phyloP scores from a whole-genome alignment of 2,113 vertebrate species.

The Aldabrachelys gigantea region DNA sequence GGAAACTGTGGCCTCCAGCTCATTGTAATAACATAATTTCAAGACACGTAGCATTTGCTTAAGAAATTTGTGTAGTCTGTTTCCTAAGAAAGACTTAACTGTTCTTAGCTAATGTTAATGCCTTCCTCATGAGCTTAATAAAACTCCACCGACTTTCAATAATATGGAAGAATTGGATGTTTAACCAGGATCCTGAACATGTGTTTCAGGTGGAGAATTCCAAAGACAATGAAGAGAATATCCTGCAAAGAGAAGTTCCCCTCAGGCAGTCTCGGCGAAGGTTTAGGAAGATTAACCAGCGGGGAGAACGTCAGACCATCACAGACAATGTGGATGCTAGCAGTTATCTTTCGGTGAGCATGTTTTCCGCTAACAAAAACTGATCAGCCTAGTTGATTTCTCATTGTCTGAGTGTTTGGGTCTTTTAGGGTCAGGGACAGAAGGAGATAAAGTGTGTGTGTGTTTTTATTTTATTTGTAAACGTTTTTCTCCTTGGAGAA shows the following conservation, averaged over 20 bases:
- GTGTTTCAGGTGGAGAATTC: conserved; percentile 95
- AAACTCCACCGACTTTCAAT: conserved; percentile 84
- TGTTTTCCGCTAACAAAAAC: background rate
- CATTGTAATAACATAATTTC: conserved; percentile 62
- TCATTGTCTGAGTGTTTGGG: fast-evolving
- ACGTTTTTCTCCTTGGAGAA: fast-evolving
- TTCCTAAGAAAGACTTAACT: background rate
- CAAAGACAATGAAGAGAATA: conserved; percentile 87
- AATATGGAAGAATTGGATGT: conserved; percentile 91
- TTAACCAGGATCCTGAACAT: conserved; percentile 88
- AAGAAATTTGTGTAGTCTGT: background rate
- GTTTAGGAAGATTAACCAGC: conserved; percentile 88
- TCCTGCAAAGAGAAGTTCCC: conserved; percentile 87
- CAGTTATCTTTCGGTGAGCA: conserved; percentile 84
- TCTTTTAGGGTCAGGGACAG: background rate
- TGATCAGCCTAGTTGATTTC: fast-evolving
- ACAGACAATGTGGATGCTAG: conserved; percentile 85
- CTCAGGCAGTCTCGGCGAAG: conserved; percentile 87
- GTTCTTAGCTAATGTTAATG: conserved; percentile 31
- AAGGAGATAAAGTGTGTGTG: background rate
- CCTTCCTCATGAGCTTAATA: conserved; percentile 83
- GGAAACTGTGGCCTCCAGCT: conserved; percentile 82
- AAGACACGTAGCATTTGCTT: conserved; percentile 21
- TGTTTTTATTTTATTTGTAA: fast-evolving
- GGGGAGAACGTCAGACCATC: conserved; percentile 91